phyloP scores from a whole-genome alignment of 1,140 invertebrate genomes.

The Halesus radiatus region DNA sequence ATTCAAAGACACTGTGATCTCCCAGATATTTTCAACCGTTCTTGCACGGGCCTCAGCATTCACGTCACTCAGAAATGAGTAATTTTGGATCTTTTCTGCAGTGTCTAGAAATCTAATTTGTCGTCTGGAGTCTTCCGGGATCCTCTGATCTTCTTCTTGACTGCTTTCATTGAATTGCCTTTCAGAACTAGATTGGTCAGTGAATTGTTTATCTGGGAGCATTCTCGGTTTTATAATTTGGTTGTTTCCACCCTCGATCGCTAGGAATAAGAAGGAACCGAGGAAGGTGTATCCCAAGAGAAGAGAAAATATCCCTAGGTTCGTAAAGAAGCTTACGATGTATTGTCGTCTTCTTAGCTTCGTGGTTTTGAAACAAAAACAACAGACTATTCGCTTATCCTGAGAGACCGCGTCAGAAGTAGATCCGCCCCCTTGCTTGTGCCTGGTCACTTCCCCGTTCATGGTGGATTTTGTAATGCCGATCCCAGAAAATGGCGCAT shows the following conservation, averaged over 20 bases:
- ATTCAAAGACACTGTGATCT: constrained; percentile 93
- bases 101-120: constrained; percentile 59
- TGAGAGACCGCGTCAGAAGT: constrained; percentile 16
- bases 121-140: background rate
- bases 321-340: constrained; percentile 81
- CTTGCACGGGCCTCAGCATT: constrained; percentile 76
- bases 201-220: constrained; percentile 63
- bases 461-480: constrained; percentile 44
- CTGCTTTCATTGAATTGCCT: constrained; percentile 48
- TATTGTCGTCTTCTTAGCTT: constrained; percentile 70
- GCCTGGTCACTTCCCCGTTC: constrained; percentile 49
- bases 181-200: constrained; percentile 20
- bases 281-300: constrained; percentile 93
- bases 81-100: constrained; percentile 64
- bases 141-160: constrained; percentile 41
- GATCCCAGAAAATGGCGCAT: constrained; percentile 39
- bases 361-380: constrained; percentile 71
- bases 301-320: constrained; percentile 88
- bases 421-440: constrained; percentile 25
- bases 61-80: constrained; percentile 67
- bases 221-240: constrained; percentile 64
- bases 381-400: constrained; percentile 63
- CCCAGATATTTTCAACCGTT: constrained; percentile 93
- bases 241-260: constrained; percentile 81
- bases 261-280: constrained; percentile 90